Evolutionary conservation across 2,888 invertebrate species (phyloP).

Genomic region (Pollenia angustigena): DNA sequence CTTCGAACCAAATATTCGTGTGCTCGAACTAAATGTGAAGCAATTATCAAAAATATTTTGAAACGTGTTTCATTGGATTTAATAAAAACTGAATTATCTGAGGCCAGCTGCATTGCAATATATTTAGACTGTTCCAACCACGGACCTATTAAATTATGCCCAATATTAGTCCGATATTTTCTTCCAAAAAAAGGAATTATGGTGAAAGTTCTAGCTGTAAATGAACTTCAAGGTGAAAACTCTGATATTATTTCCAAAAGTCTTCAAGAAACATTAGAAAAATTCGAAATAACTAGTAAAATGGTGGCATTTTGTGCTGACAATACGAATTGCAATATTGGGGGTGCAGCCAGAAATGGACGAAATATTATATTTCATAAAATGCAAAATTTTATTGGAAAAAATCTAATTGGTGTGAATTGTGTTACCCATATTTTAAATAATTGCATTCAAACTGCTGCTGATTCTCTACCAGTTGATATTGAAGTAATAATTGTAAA

Average conservation of each 20-base stretch:
- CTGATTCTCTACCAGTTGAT: conserved; percentile 44
- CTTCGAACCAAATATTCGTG: not conserved
- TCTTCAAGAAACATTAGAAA: not conserved
- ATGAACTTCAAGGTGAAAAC: conserved; percentile 1
- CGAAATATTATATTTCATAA: too few species aligned
- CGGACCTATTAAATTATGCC: too few species aligned
- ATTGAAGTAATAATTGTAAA: conserved; percentile 55
- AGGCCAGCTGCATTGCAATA: conserved; percentile 1
- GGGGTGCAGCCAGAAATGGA: too few species aligned
- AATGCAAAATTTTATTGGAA: too few species aligned
- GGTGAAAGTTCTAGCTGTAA: not conserved
- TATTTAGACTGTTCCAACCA: conserved; percentile 4
- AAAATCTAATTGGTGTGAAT: too few species aligned
- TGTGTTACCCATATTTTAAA: conserved; percentile 28
- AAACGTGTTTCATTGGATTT: not conserved
- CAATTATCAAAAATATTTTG: conserved; percentile 1
- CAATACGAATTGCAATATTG: too few species aligned
- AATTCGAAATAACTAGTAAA: not conserved
- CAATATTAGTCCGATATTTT: too few species aligned
- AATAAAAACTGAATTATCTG: not conserved
- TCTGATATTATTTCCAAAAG: not conserved
- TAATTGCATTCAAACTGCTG: conserved; percentile 43
- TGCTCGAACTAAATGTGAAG: not conserved
- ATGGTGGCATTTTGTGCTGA: too few species aligned
- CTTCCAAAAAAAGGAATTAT: too few species aligned